Percentiles rank a stretch among this genome's conserved stretches.
Evolutionary conservation across 2,113 vertebrate species (phyloP).

Genomic region (Tenrec ecaudatus): DNA sequence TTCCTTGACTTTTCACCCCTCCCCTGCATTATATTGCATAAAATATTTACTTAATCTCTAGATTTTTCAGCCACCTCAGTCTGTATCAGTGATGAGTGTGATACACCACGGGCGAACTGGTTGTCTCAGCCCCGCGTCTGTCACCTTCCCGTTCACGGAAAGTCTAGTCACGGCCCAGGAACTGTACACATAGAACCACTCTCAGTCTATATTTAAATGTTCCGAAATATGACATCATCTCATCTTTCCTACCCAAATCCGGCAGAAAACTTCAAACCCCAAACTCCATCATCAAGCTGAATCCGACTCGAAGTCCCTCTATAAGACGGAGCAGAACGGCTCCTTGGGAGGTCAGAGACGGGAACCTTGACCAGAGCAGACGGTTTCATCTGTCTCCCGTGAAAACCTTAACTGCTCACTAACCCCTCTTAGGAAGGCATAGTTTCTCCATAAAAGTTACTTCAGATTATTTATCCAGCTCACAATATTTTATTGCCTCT

Average conservation of each 20-base stretch:
- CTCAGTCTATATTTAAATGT: background rate
- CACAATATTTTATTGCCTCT: background rate
- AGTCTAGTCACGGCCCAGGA: background rate
- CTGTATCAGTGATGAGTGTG: background rate
- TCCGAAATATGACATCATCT: background rate
- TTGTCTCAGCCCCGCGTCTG: background rate
- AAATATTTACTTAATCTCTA: background rate
- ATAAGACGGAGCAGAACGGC: too few species aligned
- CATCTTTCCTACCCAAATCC: background rate
- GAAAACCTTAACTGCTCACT: background rate
- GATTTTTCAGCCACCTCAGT: background rate
- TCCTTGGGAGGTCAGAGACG: too few species aligned
- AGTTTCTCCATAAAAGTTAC: background rate
- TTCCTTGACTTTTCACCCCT: background rate
- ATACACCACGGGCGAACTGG: background rate
- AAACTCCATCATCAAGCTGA: too few species aligned
- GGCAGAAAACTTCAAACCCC: background rate
- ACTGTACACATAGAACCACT: background rate
- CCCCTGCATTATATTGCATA: constrained; percentile 8
- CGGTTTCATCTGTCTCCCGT: too few species aligned
- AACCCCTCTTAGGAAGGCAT: background rate
- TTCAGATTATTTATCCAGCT: background rate
- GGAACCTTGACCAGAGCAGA: too few species aligned
- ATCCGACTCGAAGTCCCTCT: too few species aligned
- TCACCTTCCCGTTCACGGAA: background rate